phyloP scores from a whole-genome alignment of 2,888 invertebrate species.

The Xanthorhoe spadicearia region DNA sequence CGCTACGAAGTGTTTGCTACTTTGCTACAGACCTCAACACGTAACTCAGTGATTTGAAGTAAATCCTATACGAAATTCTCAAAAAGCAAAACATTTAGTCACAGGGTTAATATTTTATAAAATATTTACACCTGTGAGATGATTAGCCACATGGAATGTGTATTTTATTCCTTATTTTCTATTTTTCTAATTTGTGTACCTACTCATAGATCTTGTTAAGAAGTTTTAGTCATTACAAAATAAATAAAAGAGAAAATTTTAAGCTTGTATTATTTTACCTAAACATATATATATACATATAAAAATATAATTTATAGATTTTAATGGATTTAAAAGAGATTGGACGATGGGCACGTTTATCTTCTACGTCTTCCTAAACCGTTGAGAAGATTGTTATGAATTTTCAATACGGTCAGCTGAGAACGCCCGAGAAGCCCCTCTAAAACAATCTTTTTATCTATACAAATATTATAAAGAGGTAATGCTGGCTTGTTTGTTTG shows the following conservation, averaged over 20 bases:
- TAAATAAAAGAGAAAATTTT: constrained; percentile 31
- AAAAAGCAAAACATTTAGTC: constrained; percentile 51
- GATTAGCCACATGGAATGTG: constrained; percentile 53
- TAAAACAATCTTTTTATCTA: too few relatives aligned
- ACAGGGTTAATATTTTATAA: constrained; percentile 72
- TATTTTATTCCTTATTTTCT: constrained; percentile 30
- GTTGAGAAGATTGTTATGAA: background rate
- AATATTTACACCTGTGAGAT: constrained; percentile 72
- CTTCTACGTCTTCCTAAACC: too few relatives aligned
- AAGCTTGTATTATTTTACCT: constrained; percentile 8
- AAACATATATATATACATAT: too few relatives aligned
- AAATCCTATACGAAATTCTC: constrained; percentile 48
- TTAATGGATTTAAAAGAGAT: too few relatives aligned
- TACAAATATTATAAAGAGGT: too few relatives aligned
- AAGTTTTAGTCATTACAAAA: constrained; percentile 46
- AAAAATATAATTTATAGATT: too few relatives aligned
- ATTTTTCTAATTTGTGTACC: constrained; percentile 8
- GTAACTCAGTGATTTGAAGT: constrained; percentile 20
- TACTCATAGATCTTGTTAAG: constrained; percentile 7
- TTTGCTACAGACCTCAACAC: background rate
- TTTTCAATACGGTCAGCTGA: too few relatives aligned
- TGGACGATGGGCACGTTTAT: too few relatives aligned
- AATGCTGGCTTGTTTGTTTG: too few relatives aligned
- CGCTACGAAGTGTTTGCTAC: too few relatives aligned
- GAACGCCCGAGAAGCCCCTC: background rate